A percentile compares a stretch with the other conserved stretches of the same genome.
These are phyloP conservation scores for Apocrypta bakeri DNA, from an alignment of 1,140 invertebrate genomes.

Conservation along the genomic window DNA sequence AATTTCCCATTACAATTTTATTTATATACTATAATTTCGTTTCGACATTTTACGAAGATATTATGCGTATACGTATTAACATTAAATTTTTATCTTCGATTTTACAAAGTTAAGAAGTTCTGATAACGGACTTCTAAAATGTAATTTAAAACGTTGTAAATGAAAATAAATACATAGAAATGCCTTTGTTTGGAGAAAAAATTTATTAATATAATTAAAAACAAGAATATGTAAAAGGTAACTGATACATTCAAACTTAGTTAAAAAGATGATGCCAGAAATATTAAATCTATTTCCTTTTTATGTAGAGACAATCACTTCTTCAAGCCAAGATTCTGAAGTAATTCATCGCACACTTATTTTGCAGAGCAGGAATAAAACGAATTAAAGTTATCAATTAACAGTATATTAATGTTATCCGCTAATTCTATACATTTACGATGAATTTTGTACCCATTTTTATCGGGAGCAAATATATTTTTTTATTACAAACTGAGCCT, in stretches of 20 bases:
- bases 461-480: not conserved
- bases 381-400: not conserved
- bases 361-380: constrained; percentile 6
- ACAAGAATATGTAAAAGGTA: constrained; percentile 47
- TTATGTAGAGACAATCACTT: not conserved
- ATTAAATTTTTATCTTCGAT: constrained; percentile 18
- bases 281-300: constrained; percentile 12
- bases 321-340: not conserved
- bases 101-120: constrained; percentile 10
- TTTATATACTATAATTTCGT: constrained; percentile 21
- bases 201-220: constrained; percentile 48
- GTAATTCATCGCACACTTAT: not conserved
- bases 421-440: not conserved
- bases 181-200: constrained; percentile 28
- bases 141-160: not conserved
- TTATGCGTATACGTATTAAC: constrained; percentile 18
- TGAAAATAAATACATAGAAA: not conserved
- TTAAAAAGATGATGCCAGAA: constrained; percentile 12
- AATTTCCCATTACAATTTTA: not conserved
- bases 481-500: not conserved
- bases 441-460: not conserved
- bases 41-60: constrained; percentile 12
- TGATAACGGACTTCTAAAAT: not conserved
- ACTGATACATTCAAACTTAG: constrained; percentile 50
- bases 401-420: too few relatives aligned